Evolutionary conservation across 2,797 vertebrate genomes (phyloP).

Genomic region (Cynopterus sphinx): DNA sequence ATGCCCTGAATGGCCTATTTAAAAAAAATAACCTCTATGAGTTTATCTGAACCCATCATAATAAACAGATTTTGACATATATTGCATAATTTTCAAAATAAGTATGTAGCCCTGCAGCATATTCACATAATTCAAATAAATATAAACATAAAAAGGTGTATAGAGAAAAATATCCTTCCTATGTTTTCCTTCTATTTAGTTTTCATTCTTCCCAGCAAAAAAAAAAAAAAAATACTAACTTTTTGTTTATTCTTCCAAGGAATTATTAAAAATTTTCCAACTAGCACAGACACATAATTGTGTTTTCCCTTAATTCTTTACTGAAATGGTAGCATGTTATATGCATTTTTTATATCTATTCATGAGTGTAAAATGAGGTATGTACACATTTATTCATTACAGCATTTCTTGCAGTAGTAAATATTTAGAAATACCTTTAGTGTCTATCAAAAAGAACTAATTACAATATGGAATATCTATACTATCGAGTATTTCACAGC

Average conservation of each 20-base stretch:
- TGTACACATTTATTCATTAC: not conserved
- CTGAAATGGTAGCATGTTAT: not conserved
- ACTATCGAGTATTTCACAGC: not conserved
- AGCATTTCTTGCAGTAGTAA: not conserved
- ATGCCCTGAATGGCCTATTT: not conserved
- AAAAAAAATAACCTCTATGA: not conserved
- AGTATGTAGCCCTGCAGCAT: not conserved
- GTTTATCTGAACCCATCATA: not conserved
- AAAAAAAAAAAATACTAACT: not conserved
- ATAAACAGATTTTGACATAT: not conserved
- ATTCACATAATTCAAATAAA: not conserved
- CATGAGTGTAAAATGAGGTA: not conserved
- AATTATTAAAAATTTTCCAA: not conserved
- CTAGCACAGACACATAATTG: not conserved
- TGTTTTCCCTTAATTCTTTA: not conserved
- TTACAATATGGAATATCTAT: not conserved
- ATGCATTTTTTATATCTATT: not conserved
- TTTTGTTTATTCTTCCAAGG: not conserved
- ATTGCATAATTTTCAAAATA: not conserved
- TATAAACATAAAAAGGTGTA: not conserved
- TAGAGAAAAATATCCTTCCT: constrained; percentile 10
- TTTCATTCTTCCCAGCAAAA: not conserved
- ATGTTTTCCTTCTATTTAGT: not conserved
- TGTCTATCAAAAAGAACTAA: not conserved
- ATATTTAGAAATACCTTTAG: not conserved